Evolutionary conservation across 2,888 invertebrate genomes (phyloP).

Genomic region (Eristalis tenax): DNA sequence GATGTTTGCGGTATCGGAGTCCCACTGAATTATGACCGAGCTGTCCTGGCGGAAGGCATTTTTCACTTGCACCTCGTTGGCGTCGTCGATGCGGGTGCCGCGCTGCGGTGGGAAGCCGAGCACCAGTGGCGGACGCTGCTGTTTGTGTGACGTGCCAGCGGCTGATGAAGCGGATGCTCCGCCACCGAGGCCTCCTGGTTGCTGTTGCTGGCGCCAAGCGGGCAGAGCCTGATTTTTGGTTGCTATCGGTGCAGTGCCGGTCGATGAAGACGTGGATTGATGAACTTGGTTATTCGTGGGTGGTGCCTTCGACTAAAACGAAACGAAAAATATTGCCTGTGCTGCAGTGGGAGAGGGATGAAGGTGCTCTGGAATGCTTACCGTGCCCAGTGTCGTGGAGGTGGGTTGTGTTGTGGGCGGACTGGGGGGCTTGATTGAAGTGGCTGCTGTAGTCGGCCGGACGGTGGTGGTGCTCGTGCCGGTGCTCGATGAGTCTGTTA

Average conservation of each 20-base stretch:
- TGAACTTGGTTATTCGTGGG: constrained; percentile 79
- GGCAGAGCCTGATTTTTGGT: constrained; percentile 76
- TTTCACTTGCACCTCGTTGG: constrained; percentile 91
- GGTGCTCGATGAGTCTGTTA: constrained; percentile 74
- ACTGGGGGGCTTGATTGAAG: constrained; percentile 50
- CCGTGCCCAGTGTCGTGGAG: constrained; percentile 41
- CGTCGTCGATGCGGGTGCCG: constrained; percentile 85
- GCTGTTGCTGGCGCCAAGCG: constrained; percentile 78
- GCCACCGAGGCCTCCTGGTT: constrained; percentile 50
- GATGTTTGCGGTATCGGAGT: constrained; percentile 92
- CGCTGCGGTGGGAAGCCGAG: constrained; percentile 87
- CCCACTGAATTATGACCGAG: constrained; percentile 95
- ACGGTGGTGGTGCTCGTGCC: constrained; percentile 74
- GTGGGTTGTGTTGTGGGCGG: constrained; percentile 47
- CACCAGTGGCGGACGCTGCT: constrained; percentile 87
- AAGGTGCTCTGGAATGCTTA: constrained; percentile 43
- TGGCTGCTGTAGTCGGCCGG: constrained; percentile 63
- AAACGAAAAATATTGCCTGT: constrained; percentile 46
- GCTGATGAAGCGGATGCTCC: constrained; percentile 62
- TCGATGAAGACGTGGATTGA: constrained; percentile 75
- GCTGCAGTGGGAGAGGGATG: constrained; percentile 70
- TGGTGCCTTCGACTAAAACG: constrained; percentile 70
- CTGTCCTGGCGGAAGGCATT: constrained; percentile 91
- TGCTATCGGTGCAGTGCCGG: constrained; percentile 76
- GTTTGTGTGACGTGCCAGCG: constrained; percentile 78